Conservation (phyloP, 2,113 vertebrate species). For the Thamnaconus septentrionalis region DNA sequence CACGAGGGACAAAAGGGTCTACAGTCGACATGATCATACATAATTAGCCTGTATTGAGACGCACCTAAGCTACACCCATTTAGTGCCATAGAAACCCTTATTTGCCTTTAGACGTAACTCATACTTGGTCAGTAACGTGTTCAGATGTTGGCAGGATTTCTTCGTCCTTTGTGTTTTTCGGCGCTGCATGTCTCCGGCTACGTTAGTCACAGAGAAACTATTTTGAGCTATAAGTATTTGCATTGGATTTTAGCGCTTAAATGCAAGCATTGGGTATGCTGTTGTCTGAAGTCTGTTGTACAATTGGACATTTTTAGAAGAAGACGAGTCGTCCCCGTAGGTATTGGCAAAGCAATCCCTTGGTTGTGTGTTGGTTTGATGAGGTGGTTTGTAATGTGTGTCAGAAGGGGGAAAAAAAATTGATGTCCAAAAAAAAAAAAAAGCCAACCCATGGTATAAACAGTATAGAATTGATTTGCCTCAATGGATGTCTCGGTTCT, state of each 20-base stretch:
- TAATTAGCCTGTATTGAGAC: slow-evolving; percentile 69
- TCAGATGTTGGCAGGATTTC: slow-evolving; percentile 56
- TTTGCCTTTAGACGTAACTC: slow-evolving; percentile 75
- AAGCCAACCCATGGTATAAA: slow-evolving; percentile 40
- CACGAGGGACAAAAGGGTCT: slow-evolving; percentile 53
- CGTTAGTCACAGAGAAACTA: slow-evolving; percentile 32
- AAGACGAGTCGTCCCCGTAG: slow-evolving; percentile 50
- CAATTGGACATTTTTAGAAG: slow-evolving; percentile 52
- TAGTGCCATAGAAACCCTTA: slow-evolving; percentile 79
- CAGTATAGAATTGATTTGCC: slow-evolving; percentile 64
- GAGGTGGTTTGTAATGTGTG: slow-evolving; percentile 51
- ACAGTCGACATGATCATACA: slow-evolving; percentile 56
- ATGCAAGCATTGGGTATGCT: slow-evolving; percentile 51
- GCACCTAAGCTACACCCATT: slow-evolving; percentile 74
- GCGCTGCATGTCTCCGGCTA: slow-evolving; percentile 59
- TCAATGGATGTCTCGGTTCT: slow-evolving; percentile 68
- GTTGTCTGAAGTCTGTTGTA: slow-evolving; percentile 54
- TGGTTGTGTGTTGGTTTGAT: slow-evolving; percentile 49
- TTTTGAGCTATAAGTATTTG: slow-evolving; percentile 39
- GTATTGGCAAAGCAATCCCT: slow-evolving; percentile 65
- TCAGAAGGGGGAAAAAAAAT: slow-evolving; percentile 31
- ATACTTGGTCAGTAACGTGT: slow-evolving; percentile 63
- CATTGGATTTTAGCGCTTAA: slow-evolving; percentile 57
- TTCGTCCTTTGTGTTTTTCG: slow-evolving; percentile 49
- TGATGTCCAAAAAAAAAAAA: slow-evolving; percentile 54